Evolutionary conservation across 2,113 vertebrate species (phyloP).

Genomic region (Mystacornis crossleyi): DNA sequence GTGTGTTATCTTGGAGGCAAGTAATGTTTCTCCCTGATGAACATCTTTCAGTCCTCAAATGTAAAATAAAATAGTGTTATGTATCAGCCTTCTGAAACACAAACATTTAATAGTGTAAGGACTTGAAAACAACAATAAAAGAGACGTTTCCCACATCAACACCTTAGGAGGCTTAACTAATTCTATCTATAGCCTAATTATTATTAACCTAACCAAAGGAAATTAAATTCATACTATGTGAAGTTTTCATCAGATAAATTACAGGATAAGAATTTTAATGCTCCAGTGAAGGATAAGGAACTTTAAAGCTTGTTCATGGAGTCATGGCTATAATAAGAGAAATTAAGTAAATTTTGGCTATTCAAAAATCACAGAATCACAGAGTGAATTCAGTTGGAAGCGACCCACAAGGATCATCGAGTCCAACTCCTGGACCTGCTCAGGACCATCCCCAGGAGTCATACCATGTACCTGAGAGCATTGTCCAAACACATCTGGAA

Average conservation of each 20-base stretch:
- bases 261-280: not conserved
- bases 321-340: not conserved
- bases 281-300: not conserved
- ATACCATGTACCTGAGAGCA: not conserved
- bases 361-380: not conserved
- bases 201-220: not conserved
- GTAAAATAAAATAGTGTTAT: not conserved
- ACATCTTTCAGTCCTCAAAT: not conserved
- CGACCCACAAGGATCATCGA: fast-evolving
- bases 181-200: not conserved
- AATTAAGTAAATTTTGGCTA: not conserved
- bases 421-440: not conserved
- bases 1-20: not conserved
- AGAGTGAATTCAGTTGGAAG: not conserved
- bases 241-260: not conserved
- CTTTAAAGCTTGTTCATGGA: not conserved
- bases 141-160: not conserved
- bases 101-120: not conserved
- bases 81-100: not conserved
- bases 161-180: not conserved
- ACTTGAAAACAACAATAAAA: not conserved
- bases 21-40: not conserved
- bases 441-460: not conserved
- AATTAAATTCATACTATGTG: not conserved
- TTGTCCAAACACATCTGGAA: not conserved